Evolutionary conservation across 2,113 vertebrate species (phyloP).

Genomic region (Alosa alosa): DNA sequence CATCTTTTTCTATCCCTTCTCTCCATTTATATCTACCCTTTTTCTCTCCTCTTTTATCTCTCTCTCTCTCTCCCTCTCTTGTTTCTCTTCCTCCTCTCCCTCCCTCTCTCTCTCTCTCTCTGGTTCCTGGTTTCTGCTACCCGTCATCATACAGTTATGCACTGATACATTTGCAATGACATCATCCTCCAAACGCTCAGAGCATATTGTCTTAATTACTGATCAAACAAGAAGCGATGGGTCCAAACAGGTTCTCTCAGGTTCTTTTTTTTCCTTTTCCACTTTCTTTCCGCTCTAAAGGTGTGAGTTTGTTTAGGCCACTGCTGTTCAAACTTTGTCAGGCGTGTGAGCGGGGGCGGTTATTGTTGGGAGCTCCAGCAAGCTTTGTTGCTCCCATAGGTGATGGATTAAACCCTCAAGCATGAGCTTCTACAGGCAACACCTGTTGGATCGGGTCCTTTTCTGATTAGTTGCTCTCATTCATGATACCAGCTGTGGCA

Average conservation of each 20-base stretch:
- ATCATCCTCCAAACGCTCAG: background rate
- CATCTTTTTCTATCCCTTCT: background rate
- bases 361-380: background rate
- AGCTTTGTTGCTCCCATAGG: background rate
- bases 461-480: background rate
- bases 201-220: background rate
- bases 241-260: background rate
- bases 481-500: conserved; percentile 9
- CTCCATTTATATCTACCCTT: background rate
- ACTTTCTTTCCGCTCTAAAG: too few species aligned
- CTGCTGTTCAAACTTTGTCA: conserved; percentile 5
- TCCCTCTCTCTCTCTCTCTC: background rate
- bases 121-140: conserved; percentile 45
- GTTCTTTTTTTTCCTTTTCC: too few species aligned
- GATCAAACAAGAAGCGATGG: background rate
- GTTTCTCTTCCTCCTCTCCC: conserved; percentile 18
- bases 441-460: background rate
- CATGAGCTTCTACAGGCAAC: background rate
- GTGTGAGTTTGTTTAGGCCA: background rate
- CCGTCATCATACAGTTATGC: background rate
- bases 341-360: background rate
- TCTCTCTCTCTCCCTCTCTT: background rate
- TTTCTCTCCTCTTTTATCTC: background rate
- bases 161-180: background rate
- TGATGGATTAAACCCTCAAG: background rate